These are phyloP conservation scores for Mastacembelus armatus DNA, from an alignment of 2,797 vertebrate species.

Conservation along the genomic window DNA sequence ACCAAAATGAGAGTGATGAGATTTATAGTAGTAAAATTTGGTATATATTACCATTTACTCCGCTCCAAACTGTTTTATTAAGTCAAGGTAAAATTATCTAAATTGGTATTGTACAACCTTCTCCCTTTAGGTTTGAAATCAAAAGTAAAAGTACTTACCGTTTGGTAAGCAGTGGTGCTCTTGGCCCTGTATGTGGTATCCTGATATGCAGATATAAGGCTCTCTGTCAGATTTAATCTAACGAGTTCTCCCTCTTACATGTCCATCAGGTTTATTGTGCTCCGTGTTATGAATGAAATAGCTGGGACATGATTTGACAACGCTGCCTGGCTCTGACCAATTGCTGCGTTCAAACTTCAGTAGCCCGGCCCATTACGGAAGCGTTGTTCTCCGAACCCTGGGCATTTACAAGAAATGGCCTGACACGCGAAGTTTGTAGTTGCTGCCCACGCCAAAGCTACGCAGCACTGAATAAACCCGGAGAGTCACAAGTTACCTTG, in stretches of 20 bases:
- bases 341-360: neutral
- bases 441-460: slow-evolving; percentile 60
- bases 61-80: too few species aligned
- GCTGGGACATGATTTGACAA: slow-evolving; percentile 41
- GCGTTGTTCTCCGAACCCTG: slow-evolving; percentile 79
- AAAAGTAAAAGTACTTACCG: too few species aligned
- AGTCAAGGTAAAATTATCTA: neutral
- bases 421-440: slow-evolving; percentile 54
- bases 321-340: slow-evolving; percentile 53
- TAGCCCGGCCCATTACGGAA: slow-evolving; percentile 50
- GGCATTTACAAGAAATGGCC: slow-evolving; percentile 90
- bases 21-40: too few species aligned
- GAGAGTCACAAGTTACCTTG: slow-evolving; percentile 69
- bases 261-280: slow-evolving; percentile 36
- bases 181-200: slow-evolving; percentile 19
- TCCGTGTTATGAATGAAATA: slow-evolving; percentile 62
- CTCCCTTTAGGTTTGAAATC: too few species aligned
- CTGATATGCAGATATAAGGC: slow-evolving; percentile 20
- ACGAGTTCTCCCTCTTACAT: slow-evolving; percentile 2
- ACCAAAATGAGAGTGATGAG: slow-evolving; percentile 18
- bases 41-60: too few species aligned
- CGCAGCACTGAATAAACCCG: slow-evolving; percentile 30
- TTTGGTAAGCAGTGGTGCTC: too few species aligned
- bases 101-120: neutral
- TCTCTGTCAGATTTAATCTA: slow-evolving; percentile 36